Percentiles rank a stretch among this genome's conserved stretches.
These are phyloP conservation scores for Pituophis catenifer DNA, from an alignment of 2,113 vertebrate genomes.

Conservation along the genomic window DNA sequence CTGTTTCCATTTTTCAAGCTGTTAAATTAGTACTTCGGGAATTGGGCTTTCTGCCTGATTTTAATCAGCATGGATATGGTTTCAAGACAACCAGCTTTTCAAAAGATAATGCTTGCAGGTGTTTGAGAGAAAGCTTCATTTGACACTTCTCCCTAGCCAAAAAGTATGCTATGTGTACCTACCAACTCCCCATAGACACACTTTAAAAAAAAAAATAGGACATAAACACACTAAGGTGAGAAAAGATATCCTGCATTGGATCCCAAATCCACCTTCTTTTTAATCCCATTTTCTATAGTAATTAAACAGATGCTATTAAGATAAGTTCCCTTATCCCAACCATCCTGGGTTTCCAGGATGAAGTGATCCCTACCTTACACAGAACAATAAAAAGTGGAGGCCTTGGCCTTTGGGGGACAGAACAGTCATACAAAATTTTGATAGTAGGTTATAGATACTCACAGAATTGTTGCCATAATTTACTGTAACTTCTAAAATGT, in stretches of 20 bases:
- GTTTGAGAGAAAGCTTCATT: conserved; percentile 28
- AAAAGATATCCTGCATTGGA: neutral
- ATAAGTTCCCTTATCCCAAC: neutral
- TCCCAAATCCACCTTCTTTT: neutral
- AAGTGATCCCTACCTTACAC: neutral
- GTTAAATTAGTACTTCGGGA: conserved; percentile 55
- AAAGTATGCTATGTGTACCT: conserved; percentile 25
- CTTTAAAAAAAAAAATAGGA: neutral
- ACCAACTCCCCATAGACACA: conserved; percentile 3
- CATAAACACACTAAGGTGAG: neutral
- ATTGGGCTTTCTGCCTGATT: conserved; percentile 39
- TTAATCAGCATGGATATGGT: conserved; percentile 46
- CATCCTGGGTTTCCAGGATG: neutral
- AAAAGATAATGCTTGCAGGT: conserved; percentile 42
- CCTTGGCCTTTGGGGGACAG: neutral
- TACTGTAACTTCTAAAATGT: neutral
- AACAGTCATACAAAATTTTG: neutral
- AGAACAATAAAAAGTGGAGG: neutral
- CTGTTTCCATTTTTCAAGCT: conserved; percentile 38
- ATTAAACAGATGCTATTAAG: neutral
- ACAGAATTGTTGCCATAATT: neutral
- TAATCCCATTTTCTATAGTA: neutral
- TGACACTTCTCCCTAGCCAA: conserved; percentile 25
- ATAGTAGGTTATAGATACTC: neutral
- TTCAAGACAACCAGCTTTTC: conserved; percentile 41